phyloP scores from a whole-genome alignment of 2,888 invertebrate species.

The Meliscaeva auricollis region DNA sequence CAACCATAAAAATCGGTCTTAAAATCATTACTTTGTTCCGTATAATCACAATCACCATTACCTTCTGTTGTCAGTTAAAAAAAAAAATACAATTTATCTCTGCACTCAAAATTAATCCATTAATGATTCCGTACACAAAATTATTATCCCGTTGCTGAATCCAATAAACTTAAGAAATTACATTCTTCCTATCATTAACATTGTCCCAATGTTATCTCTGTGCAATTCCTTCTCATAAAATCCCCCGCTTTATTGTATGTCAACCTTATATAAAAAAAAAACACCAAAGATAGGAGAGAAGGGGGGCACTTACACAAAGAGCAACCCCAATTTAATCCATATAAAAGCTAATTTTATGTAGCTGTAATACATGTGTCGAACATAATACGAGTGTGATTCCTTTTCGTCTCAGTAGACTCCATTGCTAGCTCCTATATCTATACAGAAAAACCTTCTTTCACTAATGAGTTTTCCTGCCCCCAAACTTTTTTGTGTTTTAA shows the following conservation, averaged over 20 bases:
- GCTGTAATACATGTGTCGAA: constrained; percentile 36
- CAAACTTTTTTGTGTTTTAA: constrained; percentile 25
- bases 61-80: background rate
- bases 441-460: background rate
- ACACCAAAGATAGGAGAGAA: background rate
- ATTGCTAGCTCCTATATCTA: too few species aligned
- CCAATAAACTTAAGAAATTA: constrained; percentile 42
- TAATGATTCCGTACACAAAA: constrained; percentile 22
- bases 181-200: constrained; percentile 34
- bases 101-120: constrained; percentile 19
- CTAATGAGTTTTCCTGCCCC: constrained; percentile 31
- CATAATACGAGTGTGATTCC: constrained; percentile 14
- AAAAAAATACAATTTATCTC: constrained; percentile 10
- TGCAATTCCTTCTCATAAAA: constrained; percentile 50
- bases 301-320: background rate
- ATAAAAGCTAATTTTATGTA: constrained; percentile 40
- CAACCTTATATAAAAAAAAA: constrained; percentile 18
- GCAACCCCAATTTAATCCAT: constrained; percentile 32
- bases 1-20: too few species aligned
- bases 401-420: background rate
- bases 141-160: constrained; percentile 7
- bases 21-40: too few species aligned
- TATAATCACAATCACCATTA: background rate
- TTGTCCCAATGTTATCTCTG: constrained; percentile 34
- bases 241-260: constrained; percentile 60